These are phyloP conservation scores for Drosophila nebulosa DNA, from an alignment of 1,140 invertebrate genomes.

Conservation along the genomic window DNA sequence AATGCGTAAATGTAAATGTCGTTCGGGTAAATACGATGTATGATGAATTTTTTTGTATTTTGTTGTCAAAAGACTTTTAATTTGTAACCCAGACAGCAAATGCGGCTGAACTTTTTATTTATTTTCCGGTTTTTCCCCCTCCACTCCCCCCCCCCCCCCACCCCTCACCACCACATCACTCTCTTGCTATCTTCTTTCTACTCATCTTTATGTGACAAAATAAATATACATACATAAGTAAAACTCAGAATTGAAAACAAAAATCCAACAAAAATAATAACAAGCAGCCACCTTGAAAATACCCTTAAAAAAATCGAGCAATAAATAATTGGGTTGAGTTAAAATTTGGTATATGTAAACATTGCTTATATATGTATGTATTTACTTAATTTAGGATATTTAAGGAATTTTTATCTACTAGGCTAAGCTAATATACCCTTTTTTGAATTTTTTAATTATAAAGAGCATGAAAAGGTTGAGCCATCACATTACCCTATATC, in stretches of 20 bases:
- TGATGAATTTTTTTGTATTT: slow-evolving; percentile 10
- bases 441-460: neutral
- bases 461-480: neutral
- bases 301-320: too few species aligned
- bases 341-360: too few species aligned
- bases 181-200: neutral
- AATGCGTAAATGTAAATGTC: slow-evolving; percentile 55
- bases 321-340: too few species aligned
- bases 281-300: neutral
- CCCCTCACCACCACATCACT: neutral
- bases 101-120: slow-evolving; percentile 8
- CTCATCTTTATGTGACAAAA: neutral
- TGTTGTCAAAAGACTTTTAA: slow-evolving; percentile 44
- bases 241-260: slow-evolving; percentile 13
- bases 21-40: too few species aligned
- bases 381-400: too few species aligned
- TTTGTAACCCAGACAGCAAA: slow-evolving; percentile 32
- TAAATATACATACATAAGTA: slow-evolving; percentile 6
- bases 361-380: too few species aligned
- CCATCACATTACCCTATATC: neutral
- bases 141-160: neutral
- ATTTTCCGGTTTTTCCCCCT: neutral
- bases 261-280: neutral
- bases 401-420: too few species aligned
- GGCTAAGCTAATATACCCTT: neutral